These are phyloP conservation scores for Lobophora halterata DNA, from an alignment of 2,888 invertebrate genomes.

Conservation along the genomic window DNA sequence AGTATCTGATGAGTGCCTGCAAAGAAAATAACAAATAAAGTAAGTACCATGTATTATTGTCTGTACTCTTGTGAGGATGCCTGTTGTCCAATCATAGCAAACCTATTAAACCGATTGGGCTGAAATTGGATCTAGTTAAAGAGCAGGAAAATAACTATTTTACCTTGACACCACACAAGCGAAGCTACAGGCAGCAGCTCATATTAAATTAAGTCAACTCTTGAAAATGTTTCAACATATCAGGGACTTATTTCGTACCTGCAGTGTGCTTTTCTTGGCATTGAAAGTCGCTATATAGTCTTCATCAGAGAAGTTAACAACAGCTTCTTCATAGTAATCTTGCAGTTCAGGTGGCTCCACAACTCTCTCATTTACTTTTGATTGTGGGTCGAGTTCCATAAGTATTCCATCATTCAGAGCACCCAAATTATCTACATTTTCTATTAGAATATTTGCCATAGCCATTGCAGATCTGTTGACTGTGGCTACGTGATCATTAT, in stretches of 20 bases:
- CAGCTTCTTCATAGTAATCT: slow-evolving; percentile 52
- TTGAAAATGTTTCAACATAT: no score
- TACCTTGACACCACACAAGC: no score
- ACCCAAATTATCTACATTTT: slow-evolving; percentile 58
- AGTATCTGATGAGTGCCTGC: slow-evolving; percentile 56
- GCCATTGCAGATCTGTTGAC: slow-evolving; percentile 60
- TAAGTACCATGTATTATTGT: no score
- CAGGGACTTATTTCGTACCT: slow-evolving; percentile 47
- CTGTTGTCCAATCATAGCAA: no score
- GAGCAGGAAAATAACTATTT: no score
- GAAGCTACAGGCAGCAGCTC: no score
- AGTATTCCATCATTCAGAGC: slow-evolving; percentile 39
- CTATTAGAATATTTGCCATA: slow-evolving; percentile 58
- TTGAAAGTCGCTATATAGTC: slow-evolving; percentile 57
- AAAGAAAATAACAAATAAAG: slow-evolving; percentile 39
- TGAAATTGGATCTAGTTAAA: no score
- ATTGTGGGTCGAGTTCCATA: slow-evolving; percentile 13
- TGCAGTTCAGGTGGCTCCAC: slow-evolving; percentile 23
- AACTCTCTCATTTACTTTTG: slow-evolving; percentile 9
- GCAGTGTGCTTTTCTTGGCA: slow-evolving; percentile 60
- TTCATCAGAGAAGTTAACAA: slow-evolving; percentile 50
- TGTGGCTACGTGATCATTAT: slow-evolving; percentile 55
- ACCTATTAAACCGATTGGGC: no score
- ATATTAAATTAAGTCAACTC: no score
- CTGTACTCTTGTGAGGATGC: no score